These are phyloP conservation scores for Hirudinaria manillensis DNA, from an alignment of 2,888 invertebrate genomes.

Conservation along the genomic window DNA sequence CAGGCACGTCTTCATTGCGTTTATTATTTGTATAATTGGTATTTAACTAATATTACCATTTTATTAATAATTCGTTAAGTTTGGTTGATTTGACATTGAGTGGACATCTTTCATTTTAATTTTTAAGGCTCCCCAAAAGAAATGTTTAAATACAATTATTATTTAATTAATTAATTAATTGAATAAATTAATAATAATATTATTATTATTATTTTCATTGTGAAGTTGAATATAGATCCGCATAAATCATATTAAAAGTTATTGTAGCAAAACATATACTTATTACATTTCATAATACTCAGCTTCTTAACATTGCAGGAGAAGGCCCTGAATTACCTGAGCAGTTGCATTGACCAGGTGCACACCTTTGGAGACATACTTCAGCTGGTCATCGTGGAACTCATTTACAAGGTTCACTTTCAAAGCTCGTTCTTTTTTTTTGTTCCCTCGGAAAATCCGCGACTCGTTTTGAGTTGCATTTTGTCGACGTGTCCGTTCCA, in stretches of 20 bases:
- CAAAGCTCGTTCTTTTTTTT: neutral
- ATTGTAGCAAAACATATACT: too few relatives aligned
- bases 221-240: too few relatives aligned
- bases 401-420: slow-evolving; percentile 82
- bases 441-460: neutral
- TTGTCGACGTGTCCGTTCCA: too few relatives aligned
- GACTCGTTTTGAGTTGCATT: neutral
- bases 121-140: too few relatives aligned
- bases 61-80: neutral
- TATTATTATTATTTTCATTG: too few relatives aligned
- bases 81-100: neutral
- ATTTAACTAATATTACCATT: too few relatives aligned
- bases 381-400: slow-evolving; percentile 94
- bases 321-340: slow-evolving; percentile 81
- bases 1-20: slow-evolving; percentile 46
- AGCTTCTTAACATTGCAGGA: too few relatives aligned
- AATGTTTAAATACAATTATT: too few relatives aligned
- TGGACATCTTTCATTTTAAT: neutral
- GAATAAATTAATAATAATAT: too few relatives aligned
- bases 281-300: too few relatives aligned
- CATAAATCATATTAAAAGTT: too few relatives aligned
- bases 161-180: too few relatives aligned
- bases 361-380: slow-evolving; percentile 87
- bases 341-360: slow-evolving; percentile 85
- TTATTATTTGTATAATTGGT: neutral